Evolutionary conservation across 30 jellyfish, hydroid and myxozoan genomes (phyloP).

Genomic region (Aurelia coerulea): DNA sequence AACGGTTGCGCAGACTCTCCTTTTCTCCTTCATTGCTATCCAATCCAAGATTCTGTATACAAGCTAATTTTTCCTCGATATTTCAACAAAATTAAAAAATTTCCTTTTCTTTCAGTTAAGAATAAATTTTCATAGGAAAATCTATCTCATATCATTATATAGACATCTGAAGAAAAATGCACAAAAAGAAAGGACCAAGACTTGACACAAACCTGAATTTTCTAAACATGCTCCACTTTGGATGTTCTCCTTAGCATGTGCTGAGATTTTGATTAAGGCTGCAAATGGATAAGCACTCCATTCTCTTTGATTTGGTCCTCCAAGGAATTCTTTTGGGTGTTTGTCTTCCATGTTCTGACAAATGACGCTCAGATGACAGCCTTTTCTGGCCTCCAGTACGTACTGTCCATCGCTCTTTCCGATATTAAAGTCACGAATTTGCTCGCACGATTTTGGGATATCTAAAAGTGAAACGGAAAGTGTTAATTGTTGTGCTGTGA

Average conservation of each 20-base stretch:
- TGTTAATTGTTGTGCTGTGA: not conserved
- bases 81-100: too few species aligned
- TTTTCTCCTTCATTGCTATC: too few species aligned
- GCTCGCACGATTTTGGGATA: slow-evolving; percentile 87
- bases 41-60: too few species aligned
- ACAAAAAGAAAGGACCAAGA: not conserved
- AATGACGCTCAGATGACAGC: slow-evolving; percentile 91
- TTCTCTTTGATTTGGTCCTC: slow-evolving; percentile 89
- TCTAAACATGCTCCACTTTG: slow-evolving; percentile 94
- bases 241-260: slow-evolving; percentile 80
- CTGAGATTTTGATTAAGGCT: slow-evolving; percentile 73
- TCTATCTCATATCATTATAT: too few species aligned
- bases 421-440: slow-evolving; percentile 78
- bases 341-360: slow-evolving; percentile 88
- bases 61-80: too few species aligned
- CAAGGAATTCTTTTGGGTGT: slow-evolving; percentile 89
- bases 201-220: slow-evolving; percentile 66
- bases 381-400: slow-evolving; percentile 85
- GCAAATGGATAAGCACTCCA: slow-evolving; percentile 93
- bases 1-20: too few species aligned
- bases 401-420: slow-evolving; percentile 93
- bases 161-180: too few species aligned
- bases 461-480: slow-evolving; percentile 27
- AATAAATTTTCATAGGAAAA: too few species aligned
- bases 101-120: too few species aligned